Conservation (phyloP, 2,797 vertebrate genomes). For the Pseudomugil tenellus region DNA sequence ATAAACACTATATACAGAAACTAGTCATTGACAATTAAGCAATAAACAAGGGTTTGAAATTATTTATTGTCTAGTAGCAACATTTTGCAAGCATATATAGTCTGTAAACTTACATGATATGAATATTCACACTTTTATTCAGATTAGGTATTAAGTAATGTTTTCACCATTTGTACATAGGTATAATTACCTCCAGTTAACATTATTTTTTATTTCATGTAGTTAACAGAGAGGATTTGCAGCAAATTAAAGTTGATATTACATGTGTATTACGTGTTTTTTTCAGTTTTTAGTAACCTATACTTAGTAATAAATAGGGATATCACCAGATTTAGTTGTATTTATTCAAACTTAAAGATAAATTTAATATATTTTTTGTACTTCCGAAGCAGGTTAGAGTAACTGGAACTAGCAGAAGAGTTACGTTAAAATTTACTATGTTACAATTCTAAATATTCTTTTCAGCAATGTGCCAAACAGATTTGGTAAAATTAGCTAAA, state of each 20-base stretch:
- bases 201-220: no score
- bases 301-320: not conserved
- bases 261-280: not conserved
- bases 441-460: not conserved
- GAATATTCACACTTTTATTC: not conserved
- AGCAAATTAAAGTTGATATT: not conserved
- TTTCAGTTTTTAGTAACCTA: not conserved
- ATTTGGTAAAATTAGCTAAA: conserved; percentile 32
- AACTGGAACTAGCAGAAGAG: not conserved
- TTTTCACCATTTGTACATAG: not conserved
- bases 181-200: not conserved
- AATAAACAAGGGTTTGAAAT: not conserved
- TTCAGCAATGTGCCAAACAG: conserved; percentile 8
- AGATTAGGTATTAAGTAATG: not conserved
- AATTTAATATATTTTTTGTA: not conserved
- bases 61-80: conserved; percentile 4
- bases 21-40: not conserved
- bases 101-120: not conserved
- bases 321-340: conserved; percentile 1
- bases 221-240: not conserved
- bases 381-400: not conserved
- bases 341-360: not conserved
- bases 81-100: not conserved
- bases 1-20: not conserved
- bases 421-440: not conserved